Evolutionary conservation across 2,797 vertebrate genomes (phyloP), one percentile per base, ranked within the genome.

Genomic region (Calcarius lapponicus): DNA sequence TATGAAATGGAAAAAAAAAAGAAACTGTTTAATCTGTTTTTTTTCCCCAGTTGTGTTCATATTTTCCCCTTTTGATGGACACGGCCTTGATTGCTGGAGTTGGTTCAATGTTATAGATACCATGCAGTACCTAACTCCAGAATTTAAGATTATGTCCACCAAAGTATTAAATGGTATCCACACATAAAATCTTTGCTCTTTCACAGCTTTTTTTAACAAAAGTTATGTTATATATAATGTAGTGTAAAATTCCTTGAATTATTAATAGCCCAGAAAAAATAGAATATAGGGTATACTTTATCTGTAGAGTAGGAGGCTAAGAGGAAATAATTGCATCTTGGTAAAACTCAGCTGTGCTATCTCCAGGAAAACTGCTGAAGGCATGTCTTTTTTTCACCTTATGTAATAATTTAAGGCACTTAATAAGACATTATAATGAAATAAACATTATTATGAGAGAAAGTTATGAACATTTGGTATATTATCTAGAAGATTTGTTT

Each of bases 11-110:
- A 43, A 32, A 17, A 26, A 17, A 26, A n/a, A 47, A 32, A 34
- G 0, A 25, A 24, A 29, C 2, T 4, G 0, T 24, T 81, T 36
- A 60, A 29, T 54, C 16, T 73, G 5, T 1, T 12, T 6, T 48
- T 26, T 31, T 11, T 72, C 83, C 25, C 19, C 25, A 42, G 3
- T 5, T 56, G 8, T 8, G 2, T 47, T 24, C 10, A 22, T 25
- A 14, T 29, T 58, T 78, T 24, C 13, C n/a, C n/a, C 32, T 28
- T 83, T 42, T 43, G 32, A 24, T 38, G 18, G 7, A 25, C 26
- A n/a, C 5, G 51, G 9, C 6, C 7, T 79, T 47, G 5, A 47
- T 32, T 56, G 6, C 29, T 74, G 29, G 25, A 79, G 6, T 54
- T 60, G 20, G 5, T 65, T 70, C 13, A 28, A 6, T 50, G 5